phyloP scores from a whole-genome alignment of 1,140 invertebrate genomes.

The Anthonomus grandis region DNA sequence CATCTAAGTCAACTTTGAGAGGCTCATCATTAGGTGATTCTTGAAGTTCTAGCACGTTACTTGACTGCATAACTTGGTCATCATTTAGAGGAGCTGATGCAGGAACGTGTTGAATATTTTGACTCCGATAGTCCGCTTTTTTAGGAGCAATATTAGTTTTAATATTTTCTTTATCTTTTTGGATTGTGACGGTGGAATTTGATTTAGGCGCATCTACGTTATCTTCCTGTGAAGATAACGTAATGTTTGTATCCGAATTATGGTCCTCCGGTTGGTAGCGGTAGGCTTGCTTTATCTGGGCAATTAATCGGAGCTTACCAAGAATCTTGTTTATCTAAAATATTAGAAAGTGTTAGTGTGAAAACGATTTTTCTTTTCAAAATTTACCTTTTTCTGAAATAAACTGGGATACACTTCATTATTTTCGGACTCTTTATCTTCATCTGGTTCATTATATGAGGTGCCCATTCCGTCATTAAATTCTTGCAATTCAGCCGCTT shows the following conservation, averaged over 20 bases:
- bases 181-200: background rate
- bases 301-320: conserved; percentile 14
- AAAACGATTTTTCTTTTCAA: background rate
- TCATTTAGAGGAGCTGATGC: background rate
- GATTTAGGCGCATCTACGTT: background rate
- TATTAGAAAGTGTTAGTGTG: background rate
- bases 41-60: background rate
- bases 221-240: background rate
- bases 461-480: conserved; percentile 12
- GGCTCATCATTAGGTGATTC: background rate
- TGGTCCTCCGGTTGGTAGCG: conserved; percentile 6
- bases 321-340: conserved; percentile 21
- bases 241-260: conserved; percentile 1
- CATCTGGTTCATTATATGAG: background rate
- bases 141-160: background rate
- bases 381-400: conserved; percentile 26
- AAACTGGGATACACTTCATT: conserved; percentile 30
- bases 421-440: background rate
- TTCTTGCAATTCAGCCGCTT: conserved; percentile 18
- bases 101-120: background rate
- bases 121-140: background rate
- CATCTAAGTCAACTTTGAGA: background rate
- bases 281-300: conserved; percentile 20
- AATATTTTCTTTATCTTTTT: background rate
- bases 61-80: background rate